phyloP scores from a whole-genome alignment of 1,140 invertebrate species.

The Drosophila kohkoa region DNA sequence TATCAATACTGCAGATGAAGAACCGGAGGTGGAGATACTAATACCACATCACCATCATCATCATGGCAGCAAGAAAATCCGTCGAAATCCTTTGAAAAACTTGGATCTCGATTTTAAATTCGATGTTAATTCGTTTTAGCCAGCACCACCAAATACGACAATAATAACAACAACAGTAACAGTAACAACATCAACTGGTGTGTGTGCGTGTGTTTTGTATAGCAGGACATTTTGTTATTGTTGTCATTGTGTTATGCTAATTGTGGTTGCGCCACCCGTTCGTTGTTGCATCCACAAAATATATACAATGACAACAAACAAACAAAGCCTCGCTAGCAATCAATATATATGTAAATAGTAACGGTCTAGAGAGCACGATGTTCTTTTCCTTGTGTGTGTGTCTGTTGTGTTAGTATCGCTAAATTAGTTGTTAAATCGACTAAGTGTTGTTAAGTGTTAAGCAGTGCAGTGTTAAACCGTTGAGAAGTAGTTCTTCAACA shows the following conservation, averaged over 20 bases:
- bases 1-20: conserved; percentile 58
- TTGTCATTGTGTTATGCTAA: conserved; percentile 23
- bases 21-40: conserved; percentile 75
- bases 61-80: conserved; percentile 83
- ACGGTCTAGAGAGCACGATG: conserved; percentile 49
- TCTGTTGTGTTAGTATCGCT: conserved; percentile 51
- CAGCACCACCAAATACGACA: conserved; percentile 40
- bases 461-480: conserved; percentile 26
- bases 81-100: conserved; percentile 83
- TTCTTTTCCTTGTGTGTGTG: conserved; percentile 26
- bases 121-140: conserved; percentile 84
- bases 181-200: conserved; percentile 50
- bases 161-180: conserved; percentile 53
- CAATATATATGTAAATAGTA: conserved; percentile 10
- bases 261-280: neutral
- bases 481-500: conserved; percentile 36
- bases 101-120: conserved; percentile 85
- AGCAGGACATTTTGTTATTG: conserved; percentile 17
- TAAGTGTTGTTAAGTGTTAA: conserved; percentile 38
- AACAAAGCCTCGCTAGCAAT: conserved; percentile 44
- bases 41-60: conserved; percentile 84
- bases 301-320: conserved; percentile 32
- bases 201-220: conserved; percentile 63
- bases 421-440: conserved; percentile 14
- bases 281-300: neutral